Evolutionary conservation across 2,888 invertebrate species (phyloP).

Genomic region (Drosophila helvetica): DNA sequence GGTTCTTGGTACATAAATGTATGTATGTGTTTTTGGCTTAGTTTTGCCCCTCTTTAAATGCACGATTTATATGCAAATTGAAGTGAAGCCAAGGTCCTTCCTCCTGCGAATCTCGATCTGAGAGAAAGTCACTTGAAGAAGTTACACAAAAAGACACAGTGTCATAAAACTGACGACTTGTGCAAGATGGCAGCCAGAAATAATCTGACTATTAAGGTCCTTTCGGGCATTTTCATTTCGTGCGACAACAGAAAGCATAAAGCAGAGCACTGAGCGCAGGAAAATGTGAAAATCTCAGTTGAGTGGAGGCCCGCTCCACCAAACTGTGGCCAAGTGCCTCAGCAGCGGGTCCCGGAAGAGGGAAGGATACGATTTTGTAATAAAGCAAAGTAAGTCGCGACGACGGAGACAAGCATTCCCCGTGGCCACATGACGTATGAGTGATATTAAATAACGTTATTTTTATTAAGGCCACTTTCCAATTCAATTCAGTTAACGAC

Average conservation of each 20-base stretch:
- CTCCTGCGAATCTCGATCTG: slow-evolving; percentile 6
- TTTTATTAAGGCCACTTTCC: slow-evolving; percentile 16
- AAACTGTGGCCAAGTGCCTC: too few relatives aligned
- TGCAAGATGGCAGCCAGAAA: slow-evolving; percentile 41
- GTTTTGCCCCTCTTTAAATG: slow-evolving; percentile 15
- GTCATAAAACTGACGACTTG: slow-evolving; percentile 41
- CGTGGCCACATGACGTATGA: background rate
- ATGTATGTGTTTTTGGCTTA: background rate
- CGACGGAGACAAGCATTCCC: background rate
- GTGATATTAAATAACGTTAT: slow-evolving; percentile 27
- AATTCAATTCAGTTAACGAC: background rate
- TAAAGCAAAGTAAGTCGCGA: slow-evolving; percentile 33
- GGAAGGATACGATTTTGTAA: slow-evolving; percentile 29
- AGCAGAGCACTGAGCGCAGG: background rate
- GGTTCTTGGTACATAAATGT: background rate
- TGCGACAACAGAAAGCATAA: slow-evolving; percentile 1
- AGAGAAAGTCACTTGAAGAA: slow-evolving; percentile 24
- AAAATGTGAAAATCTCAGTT: slow-evolving; percentile 11
- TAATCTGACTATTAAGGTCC: slow-evolving; percentile 48
- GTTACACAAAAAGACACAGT: slow-evolving; percentile 32
- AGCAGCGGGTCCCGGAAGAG: background rate
- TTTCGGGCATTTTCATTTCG: slow-evolving; percentile 38
- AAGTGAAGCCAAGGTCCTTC: slow-evolving; percentile 28
- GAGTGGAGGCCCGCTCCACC: background rate
- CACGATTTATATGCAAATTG: slow-evolving; percentile 42